Percentiles rank a stretch among this genome's conserved stretches.
phyloP scores from a whole-genome alignment of 2,113 vertebrate species.

The Pangasianodon hypophthalmus region DNA sequence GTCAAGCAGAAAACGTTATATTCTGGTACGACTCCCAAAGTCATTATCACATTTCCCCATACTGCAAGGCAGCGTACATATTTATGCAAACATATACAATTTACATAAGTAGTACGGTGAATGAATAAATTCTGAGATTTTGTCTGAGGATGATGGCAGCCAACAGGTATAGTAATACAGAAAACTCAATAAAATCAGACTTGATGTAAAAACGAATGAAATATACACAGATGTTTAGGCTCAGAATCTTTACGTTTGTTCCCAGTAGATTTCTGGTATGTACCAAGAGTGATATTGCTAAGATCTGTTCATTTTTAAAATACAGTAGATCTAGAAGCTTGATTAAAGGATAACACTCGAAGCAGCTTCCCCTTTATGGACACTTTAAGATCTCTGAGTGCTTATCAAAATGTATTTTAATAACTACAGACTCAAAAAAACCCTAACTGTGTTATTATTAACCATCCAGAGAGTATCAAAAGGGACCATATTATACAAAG shows the following conservation, averaged over 20 bases:
- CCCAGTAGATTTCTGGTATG: constrained; percentile 3
- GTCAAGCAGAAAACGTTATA: background rate
- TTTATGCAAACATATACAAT: constrained; percentile 5
- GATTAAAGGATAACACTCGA: constrained; percentile 3
- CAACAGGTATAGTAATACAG: background rate
- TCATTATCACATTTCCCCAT: background rate
- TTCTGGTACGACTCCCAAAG: background rate
- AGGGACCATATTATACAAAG: background rate
- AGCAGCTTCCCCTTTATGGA: background rate
- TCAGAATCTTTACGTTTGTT: constrained; percentile 18
- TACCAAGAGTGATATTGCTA: constrained; percentile 13
- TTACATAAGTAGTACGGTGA: background rate
- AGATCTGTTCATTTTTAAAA: background rate
- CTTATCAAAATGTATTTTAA: constrained; percentile 5
- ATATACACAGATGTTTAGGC: background rate
- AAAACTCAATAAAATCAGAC: background rate
- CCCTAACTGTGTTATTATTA: background rate
- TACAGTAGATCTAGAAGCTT: background rate
- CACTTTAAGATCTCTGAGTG: background rate
- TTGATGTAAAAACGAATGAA: background rate
- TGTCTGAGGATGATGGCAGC: background rate
- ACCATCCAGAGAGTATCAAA: background rate
- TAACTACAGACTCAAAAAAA: background rate
- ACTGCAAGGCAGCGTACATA: background rate
- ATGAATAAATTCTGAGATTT: background rate